phyloP scores from a whole-genome alignment of 2,888 invertebrate species.

The Cantharis nigra region DNA sequence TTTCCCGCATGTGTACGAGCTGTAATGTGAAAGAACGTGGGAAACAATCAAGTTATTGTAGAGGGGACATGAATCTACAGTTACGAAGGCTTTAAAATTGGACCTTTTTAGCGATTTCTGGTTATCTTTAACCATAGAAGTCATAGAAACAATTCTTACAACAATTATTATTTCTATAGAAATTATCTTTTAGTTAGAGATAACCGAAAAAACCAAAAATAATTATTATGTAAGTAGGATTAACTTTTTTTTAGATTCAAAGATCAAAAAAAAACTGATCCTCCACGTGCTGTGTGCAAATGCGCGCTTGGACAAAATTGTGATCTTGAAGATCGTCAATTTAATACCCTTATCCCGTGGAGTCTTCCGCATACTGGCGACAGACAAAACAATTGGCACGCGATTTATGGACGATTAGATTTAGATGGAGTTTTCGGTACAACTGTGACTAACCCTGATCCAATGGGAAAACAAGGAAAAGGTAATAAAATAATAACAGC shows the following conservation, averaged over 20 bases:
- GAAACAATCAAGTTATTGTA: too few species aligned
- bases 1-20: too few species aligned
- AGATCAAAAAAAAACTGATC: constrained; percentile 56
- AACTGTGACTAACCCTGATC: constrained; percentile 84
- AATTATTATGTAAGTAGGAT: too few species aligned
- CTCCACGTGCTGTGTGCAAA: constrained; percentile 74
- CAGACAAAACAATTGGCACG: constrained; percentile 85
- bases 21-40: too few species aligned
- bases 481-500: constrained; percentile 35
- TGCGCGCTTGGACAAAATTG: constrained; percentile 71
- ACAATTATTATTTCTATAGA: too few species aligned
- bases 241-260: constrained; percentile 55
- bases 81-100: too few species aligned
- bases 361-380: constrained; percentile 86
- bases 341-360: constrained; percentile 86
- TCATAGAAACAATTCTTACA: too few species aligned
- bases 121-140: too few species aligned
- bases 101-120: too few species aligned
- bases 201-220: too few species aligned
- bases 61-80: too few species aligned
- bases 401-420: constrained; percentile 78
- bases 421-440: constrained; percentile 88
- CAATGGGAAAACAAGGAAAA: constrained; percentile 88
- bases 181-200: too few species aligned
- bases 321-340: constrained; percentile 73